Conservation (phyloP, 2,113 vertebrate species). For the Lathamus discolor region DNA sequence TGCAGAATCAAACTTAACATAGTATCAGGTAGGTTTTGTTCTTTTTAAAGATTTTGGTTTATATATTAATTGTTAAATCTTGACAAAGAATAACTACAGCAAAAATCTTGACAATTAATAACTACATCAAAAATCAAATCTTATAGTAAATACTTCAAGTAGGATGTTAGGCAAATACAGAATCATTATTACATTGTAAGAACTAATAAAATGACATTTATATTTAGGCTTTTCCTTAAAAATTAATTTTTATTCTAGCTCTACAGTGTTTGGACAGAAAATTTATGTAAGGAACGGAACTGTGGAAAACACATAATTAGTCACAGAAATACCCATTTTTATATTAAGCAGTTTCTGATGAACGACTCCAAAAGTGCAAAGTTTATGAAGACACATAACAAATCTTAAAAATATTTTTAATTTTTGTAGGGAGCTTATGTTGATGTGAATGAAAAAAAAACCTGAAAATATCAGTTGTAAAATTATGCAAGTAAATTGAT, state of each 20-base stretch:
- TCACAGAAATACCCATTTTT: not conserved
- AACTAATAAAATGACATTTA: not conserved
- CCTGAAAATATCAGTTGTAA: not conserved
- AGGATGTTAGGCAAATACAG: not conserved
- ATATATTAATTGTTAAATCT: not conserved
- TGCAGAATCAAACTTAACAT: not conserved
- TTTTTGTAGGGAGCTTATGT: not conserved
- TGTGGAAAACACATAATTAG: not conserved
- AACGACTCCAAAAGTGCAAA: not conserved
- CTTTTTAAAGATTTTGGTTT: not conserved
- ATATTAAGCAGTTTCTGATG: not conserved
- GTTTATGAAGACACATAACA: not conserved
- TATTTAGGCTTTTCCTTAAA: not conserved
- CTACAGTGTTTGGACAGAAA: not conserved
- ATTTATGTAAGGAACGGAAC: not conserved
- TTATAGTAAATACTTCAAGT: not conserved
- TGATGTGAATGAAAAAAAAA: not conserved
- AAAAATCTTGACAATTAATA: not conserved
- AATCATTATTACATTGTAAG: not conserved
- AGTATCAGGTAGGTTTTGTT: not conserved
- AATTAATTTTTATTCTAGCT: not conserved
- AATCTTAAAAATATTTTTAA: not conserved
- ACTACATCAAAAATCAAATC: not conserved
- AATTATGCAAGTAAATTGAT: not conserved
- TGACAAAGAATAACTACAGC: not conserved